Evolutionary conservation across 2,113 vertebrate genomes (phyloP).

Genomic region (Thunnus thynnus): DNA sequence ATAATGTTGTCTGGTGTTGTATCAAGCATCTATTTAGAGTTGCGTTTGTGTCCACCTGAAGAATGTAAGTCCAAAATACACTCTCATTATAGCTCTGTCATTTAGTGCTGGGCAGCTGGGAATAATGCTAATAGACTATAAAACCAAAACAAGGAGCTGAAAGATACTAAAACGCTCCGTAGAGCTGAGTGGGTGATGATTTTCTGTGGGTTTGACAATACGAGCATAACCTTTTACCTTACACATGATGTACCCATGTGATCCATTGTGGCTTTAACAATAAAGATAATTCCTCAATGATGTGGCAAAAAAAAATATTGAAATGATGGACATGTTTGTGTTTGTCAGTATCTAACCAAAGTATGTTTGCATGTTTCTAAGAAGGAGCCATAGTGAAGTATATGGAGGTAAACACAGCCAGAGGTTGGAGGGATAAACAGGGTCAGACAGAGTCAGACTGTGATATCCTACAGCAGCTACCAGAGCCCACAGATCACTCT

Average conservation of each 20-base stretch:
- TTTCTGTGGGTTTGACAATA: too few relatives aligned
- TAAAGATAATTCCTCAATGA: background rate
- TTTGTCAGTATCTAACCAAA: constrained; percentile 5
- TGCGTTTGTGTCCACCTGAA: too few relatives aligned
- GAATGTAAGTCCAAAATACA: too few relatives aligned
- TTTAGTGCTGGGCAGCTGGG: too few relatives aligned
- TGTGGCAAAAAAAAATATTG: too few relatives aligned
- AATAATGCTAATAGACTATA: background rate
- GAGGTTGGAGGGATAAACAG: constrained; percentile 17
- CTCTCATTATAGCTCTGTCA: too few relatives aligned
- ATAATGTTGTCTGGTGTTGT: too few relatives aligned
- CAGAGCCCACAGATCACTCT: constrained; percentile 38
- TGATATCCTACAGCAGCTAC: constrained; percentile 40
- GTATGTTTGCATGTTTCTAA: constrained; percentile 26
- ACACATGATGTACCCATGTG: too few relatives aligned
- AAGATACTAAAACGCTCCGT: background rate
- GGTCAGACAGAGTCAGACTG: constrained; percentile 59
- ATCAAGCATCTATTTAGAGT: too few relatives aligned
- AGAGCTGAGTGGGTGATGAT: background rate
- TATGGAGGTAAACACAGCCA: constrained; percentile 11
- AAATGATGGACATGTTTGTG: background rate
- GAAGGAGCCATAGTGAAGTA: background rate
- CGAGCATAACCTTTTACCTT: too few relatives aligned
- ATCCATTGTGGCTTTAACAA: background rate
- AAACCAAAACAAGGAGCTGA: background rate